Conservation (phyloP, 2,797 vertebrate genomes). For the Propithecus deckenii region DNA sequence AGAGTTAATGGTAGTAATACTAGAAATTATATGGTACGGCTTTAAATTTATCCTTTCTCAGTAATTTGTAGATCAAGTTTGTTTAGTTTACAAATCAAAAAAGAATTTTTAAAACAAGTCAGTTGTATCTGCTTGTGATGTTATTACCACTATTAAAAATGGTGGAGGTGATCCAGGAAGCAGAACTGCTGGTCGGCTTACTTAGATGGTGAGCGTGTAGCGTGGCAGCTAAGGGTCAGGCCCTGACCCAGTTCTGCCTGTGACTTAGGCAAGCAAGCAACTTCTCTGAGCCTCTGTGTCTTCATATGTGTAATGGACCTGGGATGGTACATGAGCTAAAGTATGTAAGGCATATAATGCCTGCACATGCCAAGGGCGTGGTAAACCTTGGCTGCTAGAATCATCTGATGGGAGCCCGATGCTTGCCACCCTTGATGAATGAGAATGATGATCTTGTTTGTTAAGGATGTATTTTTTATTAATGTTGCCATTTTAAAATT, state of each 20-base stretch:
- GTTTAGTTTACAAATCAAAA: slow-evolving; percentile 55
- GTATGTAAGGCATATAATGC: not conserved
- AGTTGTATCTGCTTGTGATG: slow-evolving; percentile 39
- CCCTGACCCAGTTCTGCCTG: not conserved
- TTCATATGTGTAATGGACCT: not conserved
- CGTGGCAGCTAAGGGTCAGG: not conserved
- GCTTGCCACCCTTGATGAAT: not conserved
- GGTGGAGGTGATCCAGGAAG: not conserved
- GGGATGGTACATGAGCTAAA: not conserved
- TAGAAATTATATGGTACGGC: slow-evolving; percentile 54
- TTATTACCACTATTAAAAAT: not conserved
- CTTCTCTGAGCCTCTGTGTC: not conserved
- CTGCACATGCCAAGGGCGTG: not conserved
- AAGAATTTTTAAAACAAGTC: slow-evolving; percentile 46
- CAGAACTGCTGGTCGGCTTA: not conserved
- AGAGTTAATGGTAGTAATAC: slow-evolving; percentile 54
- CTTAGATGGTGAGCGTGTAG: not conserved
- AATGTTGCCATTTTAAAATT: not conserved
- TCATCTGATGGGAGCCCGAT: not conserved
- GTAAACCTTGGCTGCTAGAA: not conserved
- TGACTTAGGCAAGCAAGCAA: not conserved
- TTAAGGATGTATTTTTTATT: not conserved
- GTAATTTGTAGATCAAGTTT: slow-evolving; percentile 75
- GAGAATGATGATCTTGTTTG: not conserved
- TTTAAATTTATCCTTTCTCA: slow-evolving; percentile 62